These are phyloP conservation scores for Drosophila funebris DNA, from an alignment of 1,140 invertebrate genomes.

Conservation along the genomic window DNA sequence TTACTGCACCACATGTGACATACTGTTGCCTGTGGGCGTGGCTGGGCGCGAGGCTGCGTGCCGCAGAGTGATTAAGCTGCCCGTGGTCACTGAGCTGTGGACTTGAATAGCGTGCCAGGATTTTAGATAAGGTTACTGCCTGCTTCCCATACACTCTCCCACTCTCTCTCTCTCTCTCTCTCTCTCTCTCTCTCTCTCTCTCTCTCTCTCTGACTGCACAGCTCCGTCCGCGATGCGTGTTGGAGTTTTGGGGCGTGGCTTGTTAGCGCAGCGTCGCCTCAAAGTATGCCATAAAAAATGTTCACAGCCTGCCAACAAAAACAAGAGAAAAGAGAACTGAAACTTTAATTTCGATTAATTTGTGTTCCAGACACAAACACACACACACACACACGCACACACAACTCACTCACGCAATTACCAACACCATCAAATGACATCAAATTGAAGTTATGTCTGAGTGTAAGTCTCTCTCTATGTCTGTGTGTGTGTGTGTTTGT, in stretches of 20 bases:
- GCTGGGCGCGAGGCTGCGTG: slow-evolving; percentile 51
- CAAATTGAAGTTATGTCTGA: slow-evolving; percentile 51
- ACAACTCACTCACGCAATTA: slow-evolving; percentile 43
- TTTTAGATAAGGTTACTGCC: slow-evolving; percentile 64
- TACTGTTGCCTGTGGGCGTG: slow-evolving; percentile 18
- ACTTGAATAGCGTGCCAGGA: slow-evolving; percentile 65
- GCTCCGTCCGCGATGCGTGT: not conserved
- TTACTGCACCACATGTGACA: slow-evolving; percentile 36
- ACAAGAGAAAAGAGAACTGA: not conserved
- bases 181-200: not conserved
- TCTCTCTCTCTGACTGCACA: too few species aligned
- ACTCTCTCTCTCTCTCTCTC: too few species aligned
- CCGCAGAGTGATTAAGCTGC: slow-evolving; percentile 68
- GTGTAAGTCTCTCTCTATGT: not conserved
- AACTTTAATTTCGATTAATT: slow-evolving; percentile 78
- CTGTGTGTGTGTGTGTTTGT: slow-evolving; percentile 9
- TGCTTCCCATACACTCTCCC: too few species aligned
- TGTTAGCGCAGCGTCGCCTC: slow-evolving; percentile 46
- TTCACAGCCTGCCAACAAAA: slow-evolving; percentile 15
- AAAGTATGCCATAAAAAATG: slow-evolving; percentile 69
- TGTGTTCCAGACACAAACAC: slow-evolving; percentile 32
- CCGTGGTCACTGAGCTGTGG: slow-evolving; percentile 31
- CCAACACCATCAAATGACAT: slow-evolving; percentile 66
- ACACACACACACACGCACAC: slow-evolving; percentile 21
- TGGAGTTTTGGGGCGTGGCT: slow-evolving; percentile 46